Base-by-base conservation (phyloP, 1,140 invertebrate species). In the Brachionus koreanus region DNA sequence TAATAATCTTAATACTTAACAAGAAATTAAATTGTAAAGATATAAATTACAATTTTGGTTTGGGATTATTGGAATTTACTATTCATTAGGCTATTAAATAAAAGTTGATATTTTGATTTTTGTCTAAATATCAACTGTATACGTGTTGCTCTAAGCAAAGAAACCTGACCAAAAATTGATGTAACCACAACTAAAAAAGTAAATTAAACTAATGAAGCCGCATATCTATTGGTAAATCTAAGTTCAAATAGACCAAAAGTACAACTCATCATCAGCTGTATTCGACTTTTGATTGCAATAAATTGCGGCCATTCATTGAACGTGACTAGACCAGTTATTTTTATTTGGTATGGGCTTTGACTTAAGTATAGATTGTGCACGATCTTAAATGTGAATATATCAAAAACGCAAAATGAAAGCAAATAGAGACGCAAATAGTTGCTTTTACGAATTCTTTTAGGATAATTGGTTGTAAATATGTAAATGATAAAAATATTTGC, bases 401-500 rank as follows among this genome's bases (percentile, higher is more conserved):
- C 33, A 65, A 69, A 69, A 69, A 39, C 65, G 65, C 37, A 19
- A 57, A 57, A 57, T 23, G 9, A 57, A 57, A 57, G 35, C 65
- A 69, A 69, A 69, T 69, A 69, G 65, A 69, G 37, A 69, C 33
- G 63, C 63, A 12, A 65, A 57, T 57, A 23, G 16, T 57, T 57
- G 19, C 19, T 23, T 69, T 39, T 39, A 69, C 33, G 37, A 69
- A 69, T 39, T 39, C 16, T 39, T 39, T 39, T 39, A 9, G 10
- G n/a, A 19, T 69, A 69, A 69, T 69, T 69, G 65, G 65, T 69
- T 69, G 65, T 69, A 69, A 69, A 69, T 69, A 69, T 69, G 37
- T 57, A 69, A 35, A 69, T 69, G 65, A 69, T 16, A 69, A 69
- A 42, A 69, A 69, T 69, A 69, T 69, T 69, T 69, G 37, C 65